Conservation (phyloP, 2,797 vertebrate species). For the Rhynchotus rufescens region DNA sequence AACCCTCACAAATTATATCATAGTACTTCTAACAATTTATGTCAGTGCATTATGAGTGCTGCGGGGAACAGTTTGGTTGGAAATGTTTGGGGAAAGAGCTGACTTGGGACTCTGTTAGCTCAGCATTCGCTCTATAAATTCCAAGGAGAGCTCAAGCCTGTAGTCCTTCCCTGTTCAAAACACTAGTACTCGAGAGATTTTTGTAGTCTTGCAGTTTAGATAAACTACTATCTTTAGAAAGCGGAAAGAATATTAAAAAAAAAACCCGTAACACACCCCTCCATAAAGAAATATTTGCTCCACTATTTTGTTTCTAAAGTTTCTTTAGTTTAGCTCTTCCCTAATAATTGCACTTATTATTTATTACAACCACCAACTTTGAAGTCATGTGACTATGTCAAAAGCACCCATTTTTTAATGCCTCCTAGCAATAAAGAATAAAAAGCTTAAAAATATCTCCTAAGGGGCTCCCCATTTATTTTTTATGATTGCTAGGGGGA, state of each 20-base stretch:
- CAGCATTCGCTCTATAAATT: neutral
- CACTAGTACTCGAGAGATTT: neutral
- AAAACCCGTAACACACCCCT: neutral
- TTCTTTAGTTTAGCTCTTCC: neutral
- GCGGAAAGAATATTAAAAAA: neutral
- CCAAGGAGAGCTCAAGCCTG: neutral
- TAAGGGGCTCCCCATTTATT: conserved; percentile 1
- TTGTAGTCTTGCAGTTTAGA: neutral
- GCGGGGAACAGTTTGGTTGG: conserved; percentile 53
- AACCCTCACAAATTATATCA: conserved; percentile 65
- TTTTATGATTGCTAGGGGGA: neutral
- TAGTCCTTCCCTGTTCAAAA: neutral
- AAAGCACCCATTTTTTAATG: neutral
- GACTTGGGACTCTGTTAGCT: conserved; percentile 35
- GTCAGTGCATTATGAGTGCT: conserved; percentile 29
- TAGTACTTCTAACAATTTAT: conserved; percentile 34
- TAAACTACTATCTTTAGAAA: neutral
- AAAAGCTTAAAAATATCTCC: neutral
- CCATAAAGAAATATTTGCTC: neutral
- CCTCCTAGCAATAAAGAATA: neutral
- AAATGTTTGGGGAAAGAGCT: conserved; percentile 40
- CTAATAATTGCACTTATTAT: conserved; percentile 5
- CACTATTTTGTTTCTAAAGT: neutral
- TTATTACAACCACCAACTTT: neutral
- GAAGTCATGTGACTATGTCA: neutral